Base-by-base conservation (phyloP, 2,797 vertebrate genomes). In the Cichlasoma orientale region DNA sequence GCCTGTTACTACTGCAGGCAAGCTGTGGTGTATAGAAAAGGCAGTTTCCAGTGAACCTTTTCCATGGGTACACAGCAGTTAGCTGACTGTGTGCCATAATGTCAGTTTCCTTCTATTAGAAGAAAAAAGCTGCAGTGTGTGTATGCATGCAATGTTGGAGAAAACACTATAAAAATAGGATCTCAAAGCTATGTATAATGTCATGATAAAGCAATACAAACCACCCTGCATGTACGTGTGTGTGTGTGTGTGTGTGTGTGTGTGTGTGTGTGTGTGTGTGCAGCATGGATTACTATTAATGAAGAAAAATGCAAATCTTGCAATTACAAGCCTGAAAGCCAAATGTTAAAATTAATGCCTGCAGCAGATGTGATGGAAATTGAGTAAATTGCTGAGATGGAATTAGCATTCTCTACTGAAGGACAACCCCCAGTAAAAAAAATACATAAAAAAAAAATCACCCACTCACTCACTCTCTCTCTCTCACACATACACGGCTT, bases 321-420 rank as follows among this genome's bases (percentile, higher is more conserved):
- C 89, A 92, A 93, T 93, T 91, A 91, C 84, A 91, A 90, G 88
- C 86, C 87, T 80, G 82, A 89, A 88, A 92, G 87, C 91, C 83
- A 90, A 84, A 86, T 87, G 86, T 90, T 88, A 87, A 78, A 93
- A 90, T 90, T 83, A 92, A 90, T 89, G 86, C 84, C 81, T 87
- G 82, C 81, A 86, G 82, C 85, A 91, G 89, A 92, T 92, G 84
- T 88, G 83, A 90, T 78, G 84, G 77, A 87, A 90, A 83, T 86
- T 19, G 91, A 92, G 87, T 83, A 81, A 84, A 87, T 90, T 83
- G 84, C 69, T 77, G 72, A 79, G 63, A 61, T 66, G 38, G 57
- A 85, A 90, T 90, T 87, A 83, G 75, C 82, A 86, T 88, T 77
- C 63, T 85, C 63, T 86, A 80, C 69, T 61, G 53, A 47, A 54